A percentile compares a stretch with the other conserved stretches of the same genome.
Evolutionary conservation across 2,113 vertebrate species (phyloP).

Genomic region (Pimephales promelas): DNA sequence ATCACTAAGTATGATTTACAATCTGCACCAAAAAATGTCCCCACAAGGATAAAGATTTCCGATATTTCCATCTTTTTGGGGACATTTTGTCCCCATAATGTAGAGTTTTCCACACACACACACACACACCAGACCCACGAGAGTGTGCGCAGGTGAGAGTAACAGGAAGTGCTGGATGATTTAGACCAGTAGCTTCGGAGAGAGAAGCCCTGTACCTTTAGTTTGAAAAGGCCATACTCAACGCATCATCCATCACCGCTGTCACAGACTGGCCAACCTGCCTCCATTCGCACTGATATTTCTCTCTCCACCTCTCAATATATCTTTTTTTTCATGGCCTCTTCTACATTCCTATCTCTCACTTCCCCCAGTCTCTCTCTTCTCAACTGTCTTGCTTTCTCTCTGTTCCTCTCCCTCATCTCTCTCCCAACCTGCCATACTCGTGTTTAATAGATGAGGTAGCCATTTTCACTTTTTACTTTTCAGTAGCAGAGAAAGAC

Average conservation of each 20-base stretch:
- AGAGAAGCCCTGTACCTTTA: constrained; percentile 49
- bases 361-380: not conserved
- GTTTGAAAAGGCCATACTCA: constrained; percentile 52
- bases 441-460: constrained; percentile 60
- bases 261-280: constrained; percentile 51
- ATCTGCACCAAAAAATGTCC: too few species aligned
- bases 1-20: too few species aligned
- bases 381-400: not conserved
- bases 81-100: too few species aligned
- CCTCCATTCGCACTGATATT: constrained; percentile 51
- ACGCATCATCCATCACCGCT: constrained; percentile 60
- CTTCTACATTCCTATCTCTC: constrained; percentile 5
- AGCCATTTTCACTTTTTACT: constrained; percentile 57
- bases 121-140: constrained; percentile 2
- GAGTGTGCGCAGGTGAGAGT: constrained; percentile 33
- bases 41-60: too few species aligned
- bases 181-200: constrained; percentile 49
- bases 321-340: not conserved
- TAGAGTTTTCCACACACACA: not conserved
- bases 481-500: constrained; percentile 45
- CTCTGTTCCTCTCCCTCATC: not conserved
- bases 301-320: constrained; percentile 40
- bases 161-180: constrained; percentile 53
- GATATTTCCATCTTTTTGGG: too few species aligned
- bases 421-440: constrained; percentile 21